Conservation (phyloP, 2,888 invertebrate genomes). For the Fissipunctia ypsillon region DNA sequence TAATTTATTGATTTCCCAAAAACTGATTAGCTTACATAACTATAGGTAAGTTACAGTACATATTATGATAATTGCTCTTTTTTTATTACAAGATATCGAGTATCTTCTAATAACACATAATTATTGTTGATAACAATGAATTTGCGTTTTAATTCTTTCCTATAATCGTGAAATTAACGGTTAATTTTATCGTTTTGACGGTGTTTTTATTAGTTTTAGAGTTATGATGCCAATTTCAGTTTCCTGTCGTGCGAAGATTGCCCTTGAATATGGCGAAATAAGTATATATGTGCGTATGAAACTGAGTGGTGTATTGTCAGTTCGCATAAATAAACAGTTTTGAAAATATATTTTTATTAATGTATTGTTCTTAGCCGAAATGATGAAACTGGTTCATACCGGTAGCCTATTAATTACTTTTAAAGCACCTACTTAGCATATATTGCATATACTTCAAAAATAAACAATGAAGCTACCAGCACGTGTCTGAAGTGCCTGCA, state of each 20-base stretch:
- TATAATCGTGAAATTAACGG: slow-evolving; percentile 27
- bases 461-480: slow-evolving; percentile 4
- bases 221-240: slow-evolving; percentile 50
- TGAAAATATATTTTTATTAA: neutral
- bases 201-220: slow-evolving; percentile 35
- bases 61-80: slow-evolving; percentile 9
- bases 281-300: slow-evolving; percentile 3
- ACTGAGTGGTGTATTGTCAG: neutral
- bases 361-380: neutral
- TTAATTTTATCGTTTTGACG: slow-evolving; percentile 38
- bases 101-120: slow-evolving; percentile 31
- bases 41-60: neutral
- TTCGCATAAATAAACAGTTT: neutral
- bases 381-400: neutral
- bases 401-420: neutral
- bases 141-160: slow-evolving; percentile 23
- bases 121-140: slow-evolving; percentile 21
- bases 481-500: neutral
- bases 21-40: slow-evolving; percentile 41
- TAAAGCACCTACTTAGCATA: neutral
- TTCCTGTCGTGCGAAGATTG: slow-evolving; percentile 50
- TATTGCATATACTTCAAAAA: neutral
- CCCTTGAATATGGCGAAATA: slow-evolving; percentile 48
- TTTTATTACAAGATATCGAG: slow-evolving; percentile 26
- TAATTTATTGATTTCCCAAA: slow-evolving; percentile 29